Percentiles rank a stretch among this genome's conserved stretches.
phyloP scores from a whole-genome alignment of 2,113 vertebrate species.

The Melospiza melodia region DNA sequence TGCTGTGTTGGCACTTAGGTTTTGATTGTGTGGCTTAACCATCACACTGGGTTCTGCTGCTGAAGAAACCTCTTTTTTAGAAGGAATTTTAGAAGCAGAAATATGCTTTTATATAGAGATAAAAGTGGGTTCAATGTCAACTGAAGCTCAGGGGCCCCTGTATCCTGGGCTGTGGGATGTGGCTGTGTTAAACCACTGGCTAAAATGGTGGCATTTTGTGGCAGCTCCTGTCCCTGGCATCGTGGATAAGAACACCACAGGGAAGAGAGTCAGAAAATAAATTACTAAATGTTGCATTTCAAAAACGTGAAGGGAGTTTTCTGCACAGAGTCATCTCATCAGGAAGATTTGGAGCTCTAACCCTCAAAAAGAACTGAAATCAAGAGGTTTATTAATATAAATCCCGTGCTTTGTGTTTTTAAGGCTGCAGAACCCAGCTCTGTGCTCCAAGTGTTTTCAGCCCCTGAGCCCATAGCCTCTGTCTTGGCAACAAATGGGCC shows the following conservation, averaged over 20 bases:
- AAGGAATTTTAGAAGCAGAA: not conserved
- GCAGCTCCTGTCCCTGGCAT: not conserved
- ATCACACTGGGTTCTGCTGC: not conserved
- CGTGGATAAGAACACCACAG: not conserved
- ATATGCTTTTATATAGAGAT: not conserved
- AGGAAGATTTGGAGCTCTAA: not conserved
- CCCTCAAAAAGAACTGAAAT: not conserved
- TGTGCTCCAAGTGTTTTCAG: not conserved
- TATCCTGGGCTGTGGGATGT: not conserved
- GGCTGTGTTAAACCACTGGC: not conserved
- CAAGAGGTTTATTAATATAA: not conserved
- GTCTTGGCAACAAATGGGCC: slow-evolving; percentile 5
- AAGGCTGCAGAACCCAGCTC: not conserved
- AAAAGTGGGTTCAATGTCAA: not conserved
- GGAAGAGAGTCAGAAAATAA: not conserved
- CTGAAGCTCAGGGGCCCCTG: not conserved
- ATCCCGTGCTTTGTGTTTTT: not conserved
- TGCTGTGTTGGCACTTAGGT: accelerated
- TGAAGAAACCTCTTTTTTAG: not conserved
- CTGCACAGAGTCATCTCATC: not conserved
- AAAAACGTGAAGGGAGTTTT: not conserved
- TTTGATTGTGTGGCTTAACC: not conserved
- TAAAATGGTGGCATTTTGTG: not conserved
- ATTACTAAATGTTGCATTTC: not conserved
- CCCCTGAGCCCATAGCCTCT: not conserved